Evolutionary conservation across 2,797 vertebrate genomes (phyloP), one percentile per base, ranked within the genome.

Genomic region (Austrolebias charrua): DNA sequence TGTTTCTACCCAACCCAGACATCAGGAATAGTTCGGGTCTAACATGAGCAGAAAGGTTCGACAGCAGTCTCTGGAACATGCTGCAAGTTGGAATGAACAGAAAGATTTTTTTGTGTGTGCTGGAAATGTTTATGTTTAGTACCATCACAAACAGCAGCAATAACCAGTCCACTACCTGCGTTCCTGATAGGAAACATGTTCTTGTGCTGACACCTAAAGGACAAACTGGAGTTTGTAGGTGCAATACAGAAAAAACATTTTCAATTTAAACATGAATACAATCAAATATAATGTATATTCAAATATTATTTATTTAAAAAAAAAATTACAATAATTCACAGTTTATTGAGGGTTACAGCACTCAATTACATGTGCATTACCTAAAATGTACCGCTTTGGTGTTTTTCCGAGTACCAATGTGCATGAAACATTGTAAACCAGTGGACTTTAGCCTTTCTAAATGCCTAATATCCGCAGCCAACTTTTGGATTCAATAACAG

Each of bases 121-220:
- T 55, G 38, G 19, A 76, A 57, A 66, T 51, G 33, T 57, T 78
- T 78, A 16, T 0, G 2, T 24, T 29, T 18, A 24, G 64, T 29
- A 55, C 52, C 60, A 60, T 35, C 51, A 49, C 20, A 5, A 20
- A 54, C 35, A 29, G 52, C 61, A 52, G 45, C 12, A 33, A 6
- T 11, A 2, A 5, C 33, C 14, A 38, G 50, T 64, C 40, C 16
- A 14, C 14, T 33, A 72, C 33, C 54, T 64, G 58, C 19, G 60
- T 43, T 66, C 53, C 55, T 47, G 43, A 56, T 4, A 2, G 46
- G 3, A 76, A 71, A 66, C 24, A 2, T 24, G 84, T 55, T 82
- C 79, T 83, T 91, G 55, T 90, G 80, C 91, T 93, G 93, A 92
- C 91, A 91, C 89, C 92, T 92, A 91, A 89, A 90, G 93, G 93